phyloP scores from a whole-genome alignment of 2,113 vertebrate species.

The Sus scrofa region DNA sequence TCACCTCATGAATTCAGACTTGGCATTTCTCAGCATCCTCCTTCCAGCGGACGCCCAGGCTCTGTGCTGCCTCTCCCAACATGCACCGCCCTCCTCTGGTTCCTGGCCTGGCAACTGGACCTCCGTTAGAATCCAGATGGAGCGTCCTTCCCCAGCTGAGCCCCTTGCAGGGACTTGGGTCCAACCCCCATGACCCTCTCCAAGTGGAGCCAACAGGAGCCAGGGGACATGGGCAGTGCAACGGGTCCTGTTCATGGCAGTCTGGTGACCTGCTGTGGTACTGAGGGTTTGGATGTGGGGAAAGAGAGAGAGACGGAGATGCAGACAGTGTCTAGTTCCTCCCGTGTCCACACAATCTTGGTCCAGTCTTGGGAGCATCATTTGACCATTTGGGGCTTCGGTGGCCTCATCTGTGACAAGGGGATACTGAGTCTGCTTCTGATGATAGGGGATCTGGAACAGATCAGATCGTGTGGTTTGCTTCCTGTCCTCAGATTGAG shows the following conservation, averaged over 20 bases:
- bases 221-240: background rate
- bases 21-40: rapidly evolving
- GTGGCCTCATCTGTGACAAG: background rate
- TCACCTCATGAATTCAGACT: background rate
- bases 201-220: background rate
- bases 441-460: background rate
- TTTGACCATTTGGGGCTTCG: background rate
- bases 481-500: background rate
- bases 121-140: background rate
- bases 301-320: background rate
- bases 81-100: background rate
- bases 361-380: background rate
- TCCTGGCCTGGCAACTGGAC: background rate
- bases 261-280: background rate
- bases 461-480: background rate
- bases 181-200: no score
- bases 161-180: background rate
- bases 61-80: background rate
- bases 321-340: background rate
- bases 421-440: background rate
- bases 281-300: background rate
- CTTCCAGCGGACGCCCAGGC: background rate
- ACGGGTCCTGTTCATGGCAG: background rate
- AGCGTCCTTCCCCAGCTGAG: background rate
- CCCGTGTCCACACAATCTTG: background rate